Percentiles rank a stretch among this genome's conserved stretches.
Conservation (phyloP, 2,888 invertebrate genomes). For the Epinotia demarniana region DNA sequence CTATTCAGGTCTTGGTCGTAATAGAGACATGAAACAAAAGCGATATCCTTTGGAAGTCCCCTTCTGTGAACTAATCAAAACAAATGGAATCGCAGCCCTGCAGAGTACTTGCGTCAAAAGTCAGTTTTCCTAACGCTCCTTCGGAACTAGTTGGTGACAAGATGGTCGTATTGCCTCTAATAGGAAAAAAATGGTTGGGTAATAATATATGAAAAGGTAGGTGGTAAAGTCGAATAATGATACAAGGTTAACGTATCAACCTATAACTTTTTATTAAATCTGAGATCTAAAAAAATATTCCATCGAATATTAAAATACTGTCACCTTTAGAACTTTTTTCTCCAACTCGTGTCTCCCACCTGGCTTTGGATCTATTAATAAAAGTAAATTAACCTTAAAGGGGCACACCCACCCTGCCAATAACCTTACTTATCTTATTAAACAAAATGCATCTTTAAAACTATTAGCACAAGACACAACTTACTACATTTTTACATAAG, state of each 20-base stretch:
- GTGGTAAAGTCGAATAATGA: neutral
- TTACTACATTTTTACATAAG: neutral
- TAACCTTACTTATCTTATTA: neutral
- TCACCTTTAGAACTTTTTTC: slow-evolving; percentile 48
- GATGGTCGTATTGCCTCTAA: too few species aligned
- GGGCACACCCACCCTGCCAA: slow-evolving; percentile 49
- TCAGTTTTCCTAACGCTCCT: too few species aligned
- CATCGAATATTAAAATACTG: neutral
- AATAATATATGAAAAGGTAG: too few species aligned
- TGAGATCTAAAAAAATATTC: neutral
- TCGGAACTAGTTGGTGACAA: too few species aligned
- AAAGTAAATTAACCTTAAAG: slow-evolving; percentile 57
- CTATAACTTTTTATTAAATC: neutral
- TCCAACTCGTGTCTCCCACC: slow-evolving; percentile 50
- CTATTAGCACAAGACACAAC: neutral
- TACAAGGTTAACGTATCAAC: neutral
- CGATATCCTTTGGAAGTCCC: too few species aligned
- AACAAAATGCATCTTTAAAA: slow-evolving; percentile 2
- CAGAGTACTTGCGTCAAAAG: too few species aligned
- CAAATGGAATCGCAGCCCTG: neutral
- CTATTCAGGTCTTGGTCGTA: too few species aligned
- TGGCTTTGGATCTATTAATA: slow-evolving; percentile 52
- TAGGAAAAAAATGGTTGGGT: neutral
- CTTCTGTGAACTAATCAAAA: neutral
- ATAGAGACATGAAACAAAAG: too few species aligned